Evolutionary conservation across 2,113 vertebrate species (phyloP), one percentile per base, ranked within the genome.

Genomic region (Xenopus laevis): DNA sequence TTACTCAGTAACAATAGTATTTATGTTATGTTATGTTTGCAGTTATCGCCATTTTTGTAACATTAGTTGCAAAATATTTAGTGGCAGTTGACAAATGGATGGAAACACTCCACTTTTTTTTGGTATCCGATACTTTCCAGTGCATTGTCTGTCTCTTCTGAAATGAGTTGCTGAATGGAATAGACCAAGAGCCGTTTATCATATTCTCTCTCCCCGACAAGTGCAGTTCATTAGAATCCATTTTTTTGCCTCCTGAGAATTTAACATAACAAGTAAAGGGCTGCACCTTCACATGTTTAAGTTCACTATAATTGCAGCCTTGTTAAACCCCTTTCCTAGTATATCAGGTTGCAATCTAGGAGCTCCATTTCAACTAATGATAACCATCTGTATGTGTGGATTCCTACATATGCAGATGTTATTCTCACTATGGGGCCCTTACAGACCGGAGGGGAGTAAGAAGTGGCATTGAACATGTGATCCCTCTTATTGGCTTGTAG

Each of bases 351-450:
- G 66, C 66, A 70, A 70, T 77, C 61, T 63, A 70, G 69, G 30
- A 53, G 57, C 60, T 67, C 58, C 58, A 40, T 77, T 77, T 77
- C 74, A 77, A 70, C 63, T 70, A 77, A 77, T 77, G 74, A 53
- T 77, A 77, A 70, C 74, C 74, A 77, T 77, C 74, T 77, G 74
- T 70, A 77, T 66, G 64, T 77, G 66, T 77, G 67, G 74, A 77
- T 77, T 70, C 62, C 74, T 64, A 58, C 70, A 77, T 70, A 77
- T 77, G 47, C 74, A 70, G 74, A 77, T 77, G 67, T 70, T 70
- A 45, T 64, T 77, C 59, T 77, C 57, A 68, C 65, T 62, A 68
- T 40, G 72, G 58, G 59, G 27, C 65, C 21, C 21, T 60, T 55
- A 8, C 58, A 15, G 65, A 57, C 59, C 60, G 13, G 74, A 69